Percentiles rank a stretch among this genome's conserved stretches.
These are phyloP conservation scores for Phodopus roborovskii DNA, from an alignment of 2,113 vertebrate species.

Conservation along the genomic window DNA sequence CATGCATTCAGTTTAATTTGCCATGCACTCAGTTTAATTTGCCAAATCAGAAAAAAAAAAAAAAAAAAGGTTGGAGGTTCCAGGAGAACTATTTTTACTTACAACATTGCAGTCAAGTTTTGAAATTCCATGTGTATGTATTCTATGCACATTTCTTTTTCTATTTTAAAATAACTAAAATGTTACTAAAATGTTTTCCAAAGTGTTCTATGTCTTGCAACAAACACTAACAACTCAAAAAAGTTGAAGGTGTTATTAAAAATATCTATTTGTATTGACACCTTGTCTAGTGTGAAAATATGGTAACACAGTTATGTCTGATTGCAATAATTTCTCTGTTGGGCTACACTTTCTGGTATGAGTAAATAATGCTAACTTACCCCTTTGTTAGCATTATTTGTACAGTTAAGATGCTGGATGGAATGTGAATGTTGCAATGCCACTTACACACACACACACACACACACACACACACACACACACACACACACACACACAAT, in stretches of 20 bases:
- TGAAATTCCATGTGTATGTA: not conserved
- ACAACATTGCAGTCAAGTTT: not conserved
- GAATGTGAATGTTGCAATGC: not conserved
- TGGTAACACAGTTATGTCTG: not conserved
- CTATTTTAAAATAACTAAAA: not conserved
- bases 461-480: not conserved
- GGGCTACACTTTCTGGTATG: not conserved
- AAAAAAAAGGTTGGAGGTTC: not conserved
- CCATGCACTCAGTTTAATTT: not conserved
- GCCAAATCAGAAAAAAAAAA: not conserved
- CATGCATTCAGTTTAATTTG: conserved; percentile 24
- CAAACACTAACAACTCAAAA: not conserved
- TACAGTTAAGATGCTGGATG: not conserved
- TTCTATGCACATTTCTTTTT: not conserved
- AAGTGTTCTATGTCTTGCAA: not conserved
- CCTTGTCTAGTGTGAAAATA: not conserved
- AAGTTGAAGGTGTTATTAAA: not conserved
- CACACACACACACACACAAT: not conserved
- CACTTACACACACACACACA: not conserved
- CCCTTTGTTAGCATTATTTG: not conserved
- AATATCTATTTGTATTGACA: not conserved
- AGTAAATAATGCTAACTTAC: not conserved
- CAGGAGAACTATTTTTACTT: not conserved
- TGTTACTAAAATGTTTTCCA: not conserved
- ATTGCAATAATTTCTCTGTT: not conserved